A percentile compares a stretch with the other conserved stretches of the same genome.
Conservation (phyloP, 1,140 invertebrate genomes). For the Harpegnathos saltator region DNA sequence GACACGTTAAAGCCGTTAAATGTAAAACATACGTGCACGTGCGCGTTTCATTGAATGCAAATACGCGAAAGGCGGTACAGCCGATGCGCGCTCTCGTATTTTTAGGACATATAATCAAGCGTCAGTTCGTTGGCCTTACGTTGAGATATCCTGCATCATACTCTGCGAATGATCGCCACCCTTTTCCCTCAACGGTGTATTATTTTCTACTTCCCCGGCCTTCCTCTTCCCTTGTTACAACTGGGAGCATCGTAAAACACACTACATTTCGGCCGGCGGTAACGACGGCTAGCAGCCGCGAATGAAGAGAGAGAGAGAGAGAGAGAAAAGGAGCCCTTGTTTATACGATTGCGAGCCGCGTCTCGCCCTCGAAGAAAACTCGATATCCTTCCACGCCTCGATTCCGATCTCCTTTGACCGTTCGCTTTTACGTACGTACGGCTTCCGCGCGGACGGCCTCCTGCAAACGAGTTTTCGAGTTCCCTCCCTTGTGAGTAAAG, state of each 20-base stretch:
- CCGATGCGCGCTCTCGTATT: no score
- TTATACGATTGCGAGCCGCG: conserved; percentile 53
- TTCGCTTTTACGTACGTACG: conserved; percentile 60
- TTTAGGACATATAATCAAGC: no score
- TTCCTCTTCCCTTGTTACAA: conserved; percentile 15
- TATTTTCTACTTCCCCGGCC: conserved; percentile 17
- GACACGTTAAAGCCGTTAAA: no score
- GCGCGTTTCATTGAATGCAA: no score
- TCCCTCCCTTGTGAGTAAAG: conserved; percentile 47
- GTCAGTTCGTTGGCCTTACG: no score
- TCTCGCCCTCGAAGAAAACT: conserved; percentile 46
- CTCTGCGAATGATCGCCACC: conserved; percentile 70
- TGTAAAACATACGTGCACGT: no score
- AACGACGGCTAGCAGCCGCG: conserved; percentile 13
- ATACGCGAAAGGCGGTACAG: no score
- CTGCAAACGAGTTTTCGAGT: conserved; percentile 74
- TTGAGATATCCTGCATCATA: conserved; percentile 41
- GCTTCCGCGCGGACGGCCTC: conserved; percentile 63
- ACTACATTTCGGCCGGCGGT: conserved; percentile 58
- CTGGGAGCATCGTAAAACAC: conserved; percentile 50
- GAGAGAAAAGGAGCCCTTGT: conserved; percentile 43
- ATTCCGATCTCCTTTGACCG: conserved; percentile 60
- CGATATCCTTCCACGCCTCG: conserved; percentile 31
- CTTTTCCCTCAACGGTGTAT: neutral
- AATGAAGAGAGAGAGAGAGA: conserved; percentile 27